Base-by-base conservation (phyloP, 2,113 vertebrate genomes). In the Paracanthobrama guichenoti region DNA sequence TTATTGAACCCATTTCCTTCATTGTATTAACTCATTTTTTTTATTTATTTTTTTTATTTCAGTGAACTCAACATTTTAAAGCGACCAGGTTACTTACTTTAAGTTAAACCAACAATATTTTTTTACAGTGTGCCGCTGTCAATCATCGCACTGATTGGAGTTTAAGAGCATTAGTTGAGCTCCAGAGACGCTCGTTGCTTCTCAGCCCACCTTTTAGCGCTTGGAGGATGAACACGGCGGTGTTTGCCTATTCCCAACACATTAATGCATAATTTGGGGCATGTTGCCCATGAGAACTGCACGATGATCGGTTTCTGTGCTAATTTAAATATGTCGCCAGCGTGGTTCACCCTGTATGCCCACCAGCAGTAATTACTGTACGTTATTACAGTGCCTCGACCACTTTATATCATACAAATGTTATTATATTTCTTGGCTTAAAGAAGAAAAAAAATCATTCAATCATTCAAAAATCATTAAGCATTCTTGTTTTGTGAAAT, bases 211-310 rank as follows among this genome's bases (percentile, higher is more conserved):
- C 28, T 39, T 77, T 78, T 31, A 59, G 8, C 4, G 4, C 73
- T 55, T 13, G 4, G 46, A 28, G 28, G 53, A 35, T 12, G 48
- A 55, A 26, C 24, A 31, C 12, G 14, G 11, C 22, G 3, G 28
- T 39, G 22, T 77, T 77, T 14, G 53, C 12, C 14, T 62, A 26
- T 79, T 62, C n/a, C 9, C n/a, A 46, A 62, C 77, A 79, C 77
- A 79, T 79, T 44, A 79, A 79, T 79, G 39, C 57, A 79, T 64
- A 26, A 79, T 79, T 26, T 24, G 35, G 53, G 75, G 31, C 57
- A 0, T 44, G n/a, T 26, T 60, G 14, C 35, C 57, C 77, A 44
- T 46, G 57, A 79, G 57, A 28, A 46, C 35, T 28, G 26, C 18
- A 55, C 16, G 3, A 26, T 31, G 73, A 22, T 57, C 22, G 4